Conservation (phyloP, 2,113 vertebrate species). For the Salvator merianae region DNA sequence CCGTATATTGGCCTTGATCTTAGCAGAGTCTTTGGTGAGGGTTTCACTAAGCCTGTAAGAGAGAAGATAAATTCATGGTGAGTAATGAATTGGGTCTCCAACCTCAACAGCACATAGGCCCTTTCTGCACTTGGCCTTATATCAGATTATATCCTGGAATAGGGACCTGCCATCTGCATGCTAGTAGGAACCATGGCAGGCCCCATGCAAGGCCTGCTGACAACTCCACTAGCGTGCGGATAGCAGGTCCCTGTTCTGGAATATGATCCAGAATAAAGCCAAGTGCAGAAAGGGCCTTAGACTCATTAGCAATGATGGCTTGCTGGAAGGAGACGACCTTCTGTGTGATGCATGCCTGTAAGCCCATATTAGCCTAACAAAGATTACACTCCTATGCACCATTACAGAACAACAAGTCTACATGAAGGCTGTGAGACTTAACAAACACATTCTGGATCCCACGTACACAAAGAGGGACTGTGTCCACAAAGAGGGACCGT, state of each 20-base stretch:
- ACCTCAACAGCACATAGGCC: neutral
- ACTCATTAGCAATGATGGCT: neutral
- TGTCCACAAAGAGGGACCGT: too few relatives aligned
- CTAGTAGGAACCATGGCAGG: too few relatives aligned
- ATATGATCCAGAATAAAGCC: too few relatives aligned
- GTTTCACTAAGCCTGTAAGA: slow-evolving; percentile 78
- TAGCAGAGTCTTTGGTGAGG: slow-evolving; percentile 86
- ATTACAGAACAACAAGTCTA: neutral
- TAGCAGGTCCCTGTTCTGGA: too few relatives aligned
- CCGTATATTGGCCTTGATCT: slow-evolving; percentile 90
- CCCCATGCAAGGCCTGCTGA: too few relatives aligned
- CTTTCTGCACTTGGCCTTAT: too few relatives aligned
- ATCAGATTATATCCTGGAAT: too few relatives aligned
- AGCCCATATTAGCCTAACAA: neutral
- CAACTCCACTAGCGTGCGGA: too few relatives aligned
- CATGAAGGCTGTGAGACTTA: neutral
- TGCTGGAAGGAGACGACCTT: neutral
- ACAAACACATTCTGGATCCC: neutral
- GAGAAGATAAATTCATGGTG: neutral
- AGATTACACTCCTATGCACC: neutral
- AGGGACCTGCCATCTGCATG: too few relatives aligned
- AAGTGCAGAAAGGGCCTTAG: neutral
- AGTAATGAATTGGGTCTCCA: neutral
- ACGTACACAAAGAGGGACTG: neutral
- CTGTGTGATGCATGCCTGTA: neutral